Percentiles rank a stretch among this genome's conserved stretches.
These are phyloP conservation scores for Anthoptus insignis DNA, from an alignment of 2,888 invertebrate species.

Conservation along the genomic window DNA sequence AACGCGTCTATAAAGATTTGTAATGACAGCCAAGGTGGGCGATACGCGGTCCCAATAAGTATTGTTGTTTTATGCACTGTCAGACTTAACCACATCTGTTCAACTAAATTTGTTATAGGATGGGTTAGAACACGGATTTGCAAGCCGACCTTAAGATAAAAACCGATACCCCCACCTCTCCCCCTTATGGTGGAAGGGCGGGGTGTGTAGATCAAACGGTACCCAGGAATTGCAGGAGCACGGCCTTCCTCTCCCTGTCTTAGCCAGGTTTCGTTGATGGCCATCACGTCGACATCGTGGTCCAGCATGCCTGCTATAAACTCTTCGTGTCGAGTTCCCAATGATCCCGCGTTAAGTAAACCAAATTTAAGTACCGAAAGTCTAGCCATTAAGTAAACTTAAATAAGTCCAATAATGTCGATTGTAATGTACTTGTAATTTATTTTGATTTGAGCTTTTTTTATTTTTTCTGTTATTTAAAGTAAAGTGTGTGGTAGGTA, in stretches of 20 bases:
- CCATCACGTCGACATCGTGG: slow-evolving; percentile 42
- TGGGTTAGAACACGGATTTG: neutral
- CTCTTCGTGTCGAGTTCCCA: slow-evolving; percentile 32
- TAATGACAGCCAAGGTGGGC: neutral
- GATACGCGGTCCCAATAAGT: neutral
- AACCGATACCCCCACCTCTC: neutral
- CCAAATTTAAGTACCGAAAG: slow-evolving; percentile 20
- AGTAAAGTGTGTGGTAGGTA: no score
- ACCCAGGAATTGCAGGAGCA: slow-evolving; percentile 45
- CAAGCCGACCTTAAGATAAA: neutral
- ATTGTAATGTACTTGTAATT: no score
- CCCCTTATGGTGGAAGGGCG: neutral
- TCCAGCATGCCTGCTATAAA: slow-evolving; percentile 33
- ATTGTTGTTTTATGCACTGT: neutral
- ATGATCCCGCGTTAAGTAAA: slow-evolving; percentile 45
- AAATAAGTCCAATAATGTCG: no score
- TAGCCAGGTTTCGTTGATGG: slow-evolving; percentile 50
- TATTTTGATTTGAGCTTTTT: no score
- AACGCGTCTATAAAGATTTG: neutral
- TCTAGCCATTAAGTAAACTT: no score
- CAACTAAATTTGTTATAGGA: neutral
- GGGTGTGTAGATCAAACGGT: slow-evolving; percentile 31
- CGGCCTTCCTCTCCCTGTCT: slow-evolving; percentile 43
- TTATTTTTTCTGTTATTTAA: no score
- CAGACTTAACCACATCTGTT: neutral